phyloP scores from a whole-genome alignment of 2,113 vertebrate genomes.

The Arothron firmamentum region DNA sequence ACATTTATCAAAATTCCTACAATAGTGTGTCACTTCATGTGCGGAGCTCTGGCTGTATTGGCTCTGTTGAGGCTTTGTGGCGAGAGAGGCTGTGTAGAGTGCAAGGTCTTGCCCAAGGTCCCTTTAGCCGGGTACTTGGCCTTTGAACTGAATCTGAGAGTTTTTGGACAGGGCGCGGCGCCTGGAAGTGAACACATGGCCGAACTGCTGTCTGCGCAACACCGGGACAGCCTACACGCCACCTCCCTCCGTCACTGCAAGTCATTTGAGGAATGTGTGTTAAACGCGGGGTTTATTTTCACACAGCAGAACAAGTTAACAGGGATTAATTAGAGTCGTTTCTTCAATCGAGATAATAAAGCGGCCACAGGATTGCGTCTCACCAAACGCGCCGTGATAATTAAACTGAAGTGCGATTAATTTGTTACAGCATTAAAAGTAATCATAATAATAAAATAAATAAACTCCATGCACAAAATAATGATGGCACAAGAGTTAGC shows the following conservation, averaged over 20 bases:
- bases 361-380: background rate
- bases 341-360: conserved; percentile 18
- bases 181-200: background rate
- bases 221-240: background rate
- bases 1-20: background rate
- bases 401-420: conserved; percentile 25
- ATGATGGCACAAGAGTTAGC: conserved; percentile 17
- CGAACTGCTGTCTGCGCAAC: background rate
- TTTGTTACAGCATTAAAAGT: conserved; percentile 18
- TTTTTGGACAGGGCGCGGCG: background rate
- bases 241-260: background rate
- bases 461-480: conserved; percentile 17
- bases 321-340: conserved; percentile 1
- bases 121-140: conserved; percentile 12
- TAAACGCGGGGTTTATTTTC: conserved; percentile 9
- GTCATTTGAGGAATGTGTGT: background rate
- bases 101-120: conserved; percentile 41
- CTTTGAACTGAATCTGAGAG: background rate
- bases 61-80: background rate
- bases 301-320: conserved; percentile 7
- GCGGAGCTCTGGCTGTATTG: background rate
- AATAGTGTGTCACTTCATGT: background rate
- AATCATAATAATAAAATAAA: conserved; percentile 2
- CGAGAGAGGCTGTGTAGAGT: background rate
- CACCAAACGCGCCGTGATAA: conserved; percentile 32